Evolutionary conservation across 2,797 vertebrate genomes (phyloP), one percentile per base, ranked within the genome.

Genomic region (Phrynocephalus vlangalii): DNA sequence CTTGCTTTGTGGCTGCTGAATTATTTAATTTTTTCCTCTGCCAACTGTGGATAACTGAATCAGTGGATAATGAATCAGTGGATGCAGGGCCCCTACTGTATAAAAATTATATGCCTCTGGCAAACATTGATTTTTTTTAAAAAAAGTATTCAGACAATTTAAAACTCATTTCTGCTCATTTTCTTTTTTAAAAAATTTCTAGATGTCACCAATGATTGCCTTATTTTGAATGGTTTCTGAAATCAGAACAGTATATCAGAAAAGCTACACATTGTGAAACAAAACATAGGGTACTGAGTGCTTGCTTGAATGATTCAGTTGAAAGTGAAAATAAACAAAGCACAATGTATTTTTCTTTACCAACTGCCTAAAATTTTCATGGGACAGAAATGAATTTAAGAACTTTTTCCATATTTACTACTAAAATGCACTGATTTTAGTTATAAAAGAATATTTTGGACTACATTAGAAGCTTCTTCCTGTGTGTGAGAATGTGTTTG

Each of bases 101-200:
- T 44, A 44, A 44, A 44, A 44, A 44, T 44, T 44, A 44, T 44
- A 44, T 67, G 60, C 7, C 50, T 18, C 22, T 26, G 16, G 60
- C 68, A 56, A 56, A 77, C 48, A 67, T 18, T 56, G 22, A 89
- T 22, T 38, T 15, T 80, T 38, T 80, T 38, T 79, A 72, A 3
- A 24, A 89, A 44, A 26, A 44, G 92, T 71, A 13, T 77, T 56
- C 52, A 77, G n/a, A 81, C 80, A 84, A 13, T 93, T 33, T 0
- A 72, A 66, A 81, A 73, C 2, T 3, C 13, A 20, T 75, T 20
- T 44, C 38, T 48, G 28, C 5, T 70, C 0, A n/a, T 85, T 20
- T 78, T 9, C 26, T 63, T 11, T 52, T 52, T 52, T 1, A 8
- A n/a, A 67, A 79, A 72, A 63, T 24, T 52, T 13, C 18, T 67